Base-by-base conservation (phyloP, 2,113 vertebrate species). In the Lasiurus cinereus region DNA sequence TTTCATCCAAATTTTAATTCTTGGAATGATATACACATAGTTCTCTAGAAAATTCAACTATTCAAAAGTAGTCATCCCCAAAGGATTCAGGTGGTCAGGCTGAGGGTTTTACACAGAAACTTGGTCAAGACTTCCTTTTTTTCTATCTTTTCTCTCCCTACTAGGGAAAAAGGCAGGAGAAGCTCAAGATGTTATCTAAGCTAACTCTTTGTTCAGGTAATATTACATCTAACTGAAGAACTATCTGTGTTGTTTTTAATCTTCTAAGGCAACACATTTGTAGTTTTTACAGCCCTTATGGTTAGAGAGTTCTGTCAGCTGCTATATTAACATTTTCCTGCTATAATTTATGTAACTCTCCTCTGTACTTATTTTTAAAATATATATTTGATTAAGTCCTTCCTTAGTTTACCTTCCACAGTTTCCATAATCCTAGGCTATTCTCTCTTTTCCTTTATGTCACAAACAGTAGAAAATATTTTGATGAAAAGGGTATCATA, bases 1-100 rank as follows among this genome's bases (percentile, higher is more conserved):
- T 48, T 80, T 76, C 24, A 76, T 62, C 4, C 21, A n/a, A 91
- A 64, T 62, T 93, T 83, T 64, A 78, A 33, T 90, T 91, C 31
- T 91, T 83, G 5, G 48, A 62, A 33, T 79, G 52, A 72, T 88
- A 54, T 14, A 54, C 27, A 72, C 18, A 70, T 13, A 82, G 46
- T 21, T 89, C 31, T 48, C 73, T 13, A 43, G 33, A 92, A 85
- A 84, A 15, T 70, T 83, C 46, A 84, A 31, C 69, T 93, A 2
- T 79, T 93, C 21, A 62, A 72, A 93, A 79, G 27, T 69, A 7
- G 43, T 74, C 18, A 46, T 70, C 19, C 29, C 48, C 39, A 46
- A 91, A 72, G 88, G 43, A 46, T 21, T 72, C 66, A 33, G 31
- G 56, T 84, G 52, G 74, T 39, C 62, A 90, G 39, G 6, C 59